These are phyloP conservation scores for Cheirogaleus medius DNA, from an alignment of 2,113 vertebrate genomes.

Conservation along the genomic window DNA sequence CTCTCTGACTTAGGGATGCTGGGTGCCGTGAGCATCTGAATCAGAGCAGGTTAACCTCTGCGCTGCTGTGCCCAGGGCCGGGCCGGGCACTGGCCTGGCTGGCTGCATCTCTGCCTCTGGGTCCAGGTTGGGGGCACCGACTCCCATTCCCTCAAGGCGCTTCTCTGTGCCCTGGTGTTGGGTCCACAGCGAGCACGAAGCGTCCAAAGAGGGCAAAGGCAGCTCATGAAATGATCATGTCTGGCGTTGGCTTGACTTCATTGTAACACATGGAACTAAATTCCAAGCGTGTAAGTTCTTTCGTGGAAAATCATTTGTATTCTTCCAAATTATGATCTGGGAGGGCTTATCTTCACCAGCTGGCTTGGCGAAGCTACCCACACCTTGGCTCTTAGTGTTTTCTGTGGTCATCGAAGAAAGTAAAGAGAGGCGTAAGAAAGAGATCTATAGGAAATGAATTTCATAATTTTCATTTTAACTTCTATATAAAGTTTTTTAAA, in stretches of 20 bases:
- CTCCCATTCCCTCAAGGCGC: neutral
- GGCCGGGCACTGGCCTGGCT: fast-evolving
- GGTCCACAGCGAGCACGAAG: neutral
- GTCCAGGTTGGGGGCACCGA: too few relatives aligned
- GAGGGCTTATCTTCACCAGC: neutral
- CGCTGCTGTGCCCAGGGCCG: neutral
- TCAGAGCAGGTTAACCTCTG: fast-evolving
- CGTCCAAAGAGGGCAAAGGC: fast-evolving
- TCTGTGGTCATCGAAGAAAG: neutral
- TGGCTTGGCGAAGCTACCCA: neutral
- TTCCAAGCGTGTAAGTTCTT: fast-evolving
- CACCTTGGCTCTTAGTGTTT: neutral
- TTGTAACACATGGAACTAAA: fast-evolving
- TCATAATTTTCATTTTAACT: neutral
- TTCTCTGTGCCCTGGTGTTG: neutral
- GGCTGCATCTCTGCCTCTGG: neutral
- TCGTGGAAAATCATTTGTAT: neutral
- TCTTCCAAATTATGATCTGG: neutral
- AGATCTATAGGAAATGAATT: neutral
- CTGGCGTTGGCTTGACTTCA: neutral
- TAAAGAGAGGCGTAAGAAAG: neutral
- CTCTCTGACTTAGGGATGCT: too few relatives aligned
- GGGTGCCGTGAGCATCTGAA: neutral
- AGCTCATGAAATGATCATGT: fast-evolving
- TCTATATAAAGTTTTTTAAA: neutral